Conservation (phyloP, 2,888 invertebrate species). For the Hypselothyrea guttata region DNA sequence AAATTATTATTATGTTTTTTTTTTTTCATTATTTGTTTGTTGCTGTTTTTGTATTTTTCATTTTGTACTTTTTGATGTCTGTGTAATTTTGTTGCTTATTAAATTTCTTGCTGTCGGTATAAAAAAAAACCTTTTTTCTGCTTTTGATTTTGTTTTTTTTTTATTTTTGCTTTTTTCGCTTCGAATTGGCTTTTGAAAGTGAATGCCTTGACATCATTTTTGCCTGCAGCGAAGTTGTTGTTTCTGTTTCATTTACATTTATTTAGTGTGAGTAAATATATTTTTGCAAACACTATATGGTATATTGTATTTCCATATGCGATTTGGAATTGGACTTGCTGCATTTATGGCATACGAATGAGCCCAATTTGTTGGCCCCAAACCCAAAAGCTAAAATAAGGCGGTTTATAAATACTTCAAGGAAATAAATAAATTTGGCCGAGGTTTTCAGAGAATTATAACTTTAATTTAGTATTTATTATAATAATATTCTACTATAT, state of each 20-base stretch:
- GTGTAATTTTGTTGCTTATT: constrained; percentile 47
- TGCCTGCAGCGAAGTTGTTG: constrained; percentile 22
- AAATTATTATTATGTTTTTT: constrained; percentile 26
- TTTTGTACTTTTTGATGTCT: constrained; percentile 34
- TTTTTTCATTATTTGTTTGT: constrained; percentile 24
- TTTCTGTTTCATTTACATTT: constrained; percentile 33
- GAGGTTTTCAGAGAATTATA: no score
- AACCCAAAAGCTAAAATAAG: no score
- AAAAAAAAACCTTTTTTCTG: constrained; percentile 26
- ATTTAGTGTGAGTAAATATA: constrained; percentile 18
- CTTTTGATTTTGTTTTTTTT: constrained; percentile 8
- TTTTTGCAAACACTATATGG: constrained; percentile 14
- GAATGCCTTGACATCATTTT: constrained; percentile 69
- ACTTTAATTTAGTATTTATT: no score
- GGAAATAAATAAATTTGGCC: no score
- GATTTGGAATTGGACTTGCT: constrained; percentile 8
- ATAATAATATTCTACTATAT: no score
- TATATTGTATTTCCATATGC: constrained; percentile 29
- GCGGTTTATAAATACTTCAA: no score
- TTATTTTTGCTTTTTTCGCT: constrained; percentile 16
- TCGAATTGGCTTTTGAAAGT: constrained; percentile 64
- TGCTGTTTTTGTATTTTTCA: constrained; percentile 17
- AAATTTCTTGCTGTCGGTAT: constrained; percentile 38
- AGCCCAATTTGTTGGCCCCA: neutral
- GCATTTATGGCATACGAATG: constrained; percentile 31